Percentiles rank a stretch among this genome's conserved stretches.
Evolutionary conservation across 2,113 vertebrate species (phyloP).

Genomic region (Eidolon helvum): DNA sequence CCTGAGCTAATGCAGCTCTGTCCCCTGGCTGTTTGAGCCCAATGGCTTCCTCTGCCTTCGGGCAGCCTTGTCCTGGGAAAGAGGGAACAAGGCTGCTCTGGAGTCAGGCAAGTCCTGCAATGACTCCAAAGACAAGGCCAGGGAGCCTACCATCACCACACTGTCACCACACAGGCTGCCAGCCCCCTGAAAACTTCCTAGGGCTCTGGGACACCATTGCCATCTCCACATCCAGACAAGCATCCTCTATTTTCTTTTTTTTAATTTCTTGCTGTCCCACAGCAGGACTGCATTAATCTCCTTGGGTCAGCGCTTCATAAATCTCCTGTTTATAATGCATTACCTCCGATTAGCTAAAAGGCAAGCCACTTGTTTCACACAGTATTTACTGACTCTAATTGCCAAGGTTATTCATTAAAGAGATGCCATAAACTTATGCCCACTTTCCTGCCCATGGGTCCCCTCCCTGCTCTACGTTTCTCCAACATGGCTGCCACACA

Average conservation of each 20-base stretch:
- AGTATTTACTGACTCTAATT: not conserved
- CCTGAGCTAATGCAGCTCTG: not conserved
- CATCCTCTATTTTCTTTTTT: not conserved
- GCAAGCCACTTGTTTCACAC: not conserved
- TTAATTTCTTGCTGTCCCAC: conserved; percentile 37
- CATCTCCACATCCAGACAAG: not conserved
- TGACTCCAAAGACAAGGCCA: not conserved
- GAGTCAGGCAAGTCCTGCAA: not conserved
- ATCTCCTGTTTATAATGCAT: conserved; percentile 70
- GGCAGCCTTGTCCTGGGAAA: not conserved
- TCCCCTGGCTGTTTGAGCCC: not conserved
- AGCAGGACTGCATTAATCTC: not conserved
- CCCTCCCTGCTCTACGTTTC: not conserved
- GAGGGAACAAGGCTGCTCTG: not conserved
- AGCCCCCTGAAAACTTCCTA: not conserved
- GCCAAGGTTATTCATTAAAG: conserved; percentile 56
- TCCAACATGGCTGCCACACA: not conserved
- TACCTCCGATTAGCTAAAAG: conserved; percentile 52
- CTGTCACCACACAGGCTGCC: not conserved
- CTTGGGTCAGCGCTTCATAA: conserved; percentile 61
- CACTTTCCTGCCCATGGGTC: not conserved
- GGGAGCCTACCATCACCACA: not conserved
- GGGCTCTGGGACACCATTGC: not conserved
- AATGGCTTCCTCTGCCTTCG: not conserved
- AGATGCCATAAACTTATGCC: not conserved